Conservation (phyloP, 2,797 vertebrate genomes). For the Potorous gilbertii region DNA sequence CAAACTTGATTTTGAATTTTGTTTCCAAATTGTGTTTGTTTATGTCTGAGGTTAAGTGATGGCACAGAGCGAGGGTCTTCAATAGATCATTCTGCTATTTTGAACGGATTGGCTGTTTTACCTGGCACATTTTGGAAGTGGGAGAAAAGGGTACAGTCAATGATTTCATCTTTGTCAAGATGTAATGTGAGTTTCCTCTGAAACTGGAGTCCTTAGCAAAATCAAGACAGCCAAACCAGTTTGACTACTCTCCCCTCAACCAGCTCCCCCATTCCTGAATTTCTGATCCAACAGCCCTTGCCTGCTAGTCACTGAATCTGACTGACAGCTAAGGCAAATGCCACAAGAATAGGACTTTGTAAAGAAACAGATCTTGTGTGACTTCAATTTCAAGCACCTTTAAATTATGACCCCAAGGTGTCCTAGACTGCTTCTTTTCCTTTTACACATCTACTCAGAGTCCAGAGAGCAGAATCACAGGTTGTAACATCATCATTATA, state of each 20-base stretch:
- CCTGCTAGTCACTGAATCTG: not conserved
- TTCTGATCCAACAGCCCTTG: slow-evolving; percentile 33
- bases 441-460: not conserved
- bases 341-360: not conserved
- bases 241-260: slow-evolving; percentile 16
- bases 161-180: not conserved
- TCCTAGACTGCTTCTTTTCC: not conserved
- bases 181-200: slow-evolving; percentile 10
- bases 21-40: slow-evolving; percentile 26
- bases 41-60: slow-evolving; percentile 23
- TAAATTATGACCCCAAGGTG: not conserved
- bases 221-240: not conserved
- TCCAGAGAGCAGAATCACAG: not conserved
- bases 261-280: not conserved
- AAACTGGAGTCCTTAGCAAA: not conserved
- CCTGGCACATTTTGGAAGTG: slow-evolving; percentile 18
- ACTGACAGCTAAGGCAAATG: slow-evolving; percentile 26
- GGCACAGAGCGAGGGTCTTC: slow-evolving; percentile 10
- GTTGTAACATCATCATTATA: not conserved
- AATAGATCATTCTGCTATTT: slow-evolving; percentile 54
- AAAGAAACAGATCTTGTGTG: slow-evolving; percentile 27
- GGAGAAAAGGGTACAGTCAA: not conserved
- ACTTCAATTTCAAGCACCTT: not conserved
- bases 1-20: not conserved
- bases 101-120: slow-evolving; percentile 29